Evolutionary conservation across 2,113 vertebrate species (phyloP), one percentile per base, ranked within the genome.

Genomic region (Hystrix brachyura): DNA sequence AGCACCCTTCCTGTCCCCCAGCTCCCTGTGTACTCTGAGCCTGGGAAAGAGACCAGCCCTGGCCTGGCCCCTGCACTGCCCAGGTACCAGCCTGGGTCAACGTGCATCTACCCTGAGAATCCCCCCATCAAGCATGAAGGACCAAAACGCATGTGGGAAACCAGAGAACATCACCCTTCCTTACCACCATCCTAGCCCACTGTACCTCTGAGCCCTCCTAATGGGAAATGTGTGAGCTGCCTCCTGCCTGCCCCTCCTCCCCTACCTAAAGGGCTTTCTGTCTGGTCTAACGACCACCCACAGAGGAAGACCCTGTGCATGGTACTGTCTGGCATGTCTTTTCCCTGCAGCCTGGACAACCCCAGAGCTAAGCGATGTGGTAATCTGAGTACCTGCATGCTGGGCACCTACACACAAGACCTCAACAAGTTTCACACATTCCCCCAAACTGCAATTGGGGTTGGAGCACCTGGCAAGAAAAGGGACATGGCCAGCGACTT

Each of bases 381-480:
- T 98, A 99, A 99, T 98, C 99, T 99, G 98, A 99, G 99, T 98
- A 99, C 99, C 97, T 99, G 99, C 97, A 98, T 99, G 98, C 98
- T 99, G 99, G 99, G 99, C 97, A 99, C 99, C 98, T 99, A 99
- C 96, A 99, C 99, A 95, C 99, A 99, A 98, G 99, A 99, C 69
- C 98, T 99, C 98, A 99, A 99, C 99, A 99, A 99, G 98, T 99
- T 99, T 95, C 99, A 99, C 98, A 99, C 99, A 78, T 99, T 99
- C 97, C 99, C 99, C 97, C 99, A 99, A 97, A 99, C 99, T 97
- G 98, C 99, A 94, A 99, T 99, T 95, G 99, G 99, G 98, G 99
- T 99, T 51, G 99, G 99, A 98, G 99, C 99, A 80, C 99, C 99
- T 94, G 99, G 99, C 97, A 99, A 99, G 99, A 99, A 99, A 97